Conservation (phyloP, 2,888 invertebrate genomes). For the Lottia scabra region DNA sequence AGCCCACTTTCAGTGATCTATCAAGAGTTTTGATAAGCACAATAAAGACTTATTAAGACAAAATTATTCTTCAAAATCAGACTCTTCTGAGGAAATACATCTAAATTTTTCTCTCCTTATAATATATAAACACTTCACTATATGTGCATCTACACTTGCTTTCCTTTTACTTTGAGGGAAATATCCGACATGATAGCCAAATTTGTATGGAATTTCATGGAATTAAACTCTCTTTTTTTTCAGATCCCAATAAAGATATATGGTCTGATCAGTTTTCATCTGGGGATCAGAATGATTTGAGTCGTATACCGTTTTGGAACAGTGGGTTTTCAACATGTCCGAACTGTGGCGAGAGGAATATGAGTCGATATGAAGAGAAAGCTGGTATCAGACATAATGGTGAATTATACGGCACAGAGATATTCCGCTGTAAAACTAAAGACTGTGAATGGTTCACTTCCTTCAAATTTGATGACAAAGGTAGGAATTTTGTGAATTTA, state of each 20-base stretch:
- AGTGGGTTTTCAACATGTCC: constrained; percentile 34
- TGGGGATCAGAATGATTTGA: constrained; percentile 32
- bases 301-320: constrained; percentile 38
- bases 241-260: constrained; percentile 36
- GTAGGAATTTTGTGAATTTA: constrained; percentile 26
- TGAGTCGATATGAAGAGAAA: constrained; percentile 34
- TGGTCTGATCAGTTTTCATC: constrained; percentile 29
- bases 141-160: too few species aligned
- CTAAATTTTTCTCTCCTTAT: too few species aligned
- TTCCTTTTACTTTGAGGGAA: too few species aligned
- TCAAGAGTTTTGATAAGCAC: too few species aligned
- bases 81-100: too few species aligned
- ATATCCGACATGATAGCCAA: too few species aligned
- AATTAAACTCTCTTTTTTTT: not conserved
- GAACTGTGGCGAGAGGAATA: constrained; percentile 33
- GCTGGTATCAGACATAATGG: constrained; percentile 37
- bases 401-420: constrained; percentile 34
- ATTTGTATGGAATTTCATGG: too few species aligned
- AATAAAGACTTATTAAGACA: too few species aligned
- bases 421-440: constrained; percentile 36
- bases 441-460: constrained; percentile 35
- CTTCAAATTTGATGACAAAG: constrained; percentile 36
- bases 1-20: too few species aligned
- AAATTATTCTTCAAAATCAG: too few species aligned
- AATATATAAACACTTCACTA: too few species aligned